A percentile compares a stretch with the other conserved stretches of the same genome.
These are phyloP conservation scores for Protobothrops mucrosquamatus DNA, from an alignment of 2,113 vertebrate genomes.

Conservation along the genomic window DNA sequence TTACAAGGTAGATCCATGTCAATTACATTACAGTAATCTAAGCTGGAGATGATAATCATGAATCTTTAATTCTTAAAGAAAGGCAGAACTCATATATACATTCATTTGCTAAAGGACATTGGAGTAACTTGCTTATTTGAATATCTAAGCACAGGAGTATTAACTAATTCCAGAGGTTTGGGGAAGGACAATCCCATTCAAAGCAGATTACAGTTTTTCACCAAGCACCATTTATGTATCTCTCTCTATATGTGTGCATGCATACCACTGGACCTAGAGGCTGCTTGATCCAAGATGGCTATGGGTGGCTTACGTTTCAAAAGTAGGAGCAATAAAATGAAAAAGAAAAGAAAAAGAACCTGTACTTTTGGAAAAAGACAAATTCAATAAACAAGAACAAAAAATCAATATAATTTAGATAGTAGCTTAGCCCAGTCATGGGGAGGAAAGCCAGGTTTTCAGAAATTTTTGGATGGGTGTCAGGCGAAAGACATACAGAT, in stretches of 20 bases:
- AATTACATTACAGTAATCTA: neutral
- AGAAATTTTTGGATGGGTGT: conserved; percentile 11
- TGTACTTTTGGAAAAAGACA: neutral
- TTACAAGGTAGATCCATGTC: neutral
- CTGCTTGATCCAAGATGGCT: neutral
- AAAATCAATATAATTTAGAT: neutral
- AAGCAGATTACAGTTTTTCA: neutral
- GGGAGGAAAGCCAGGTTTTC: neutral
- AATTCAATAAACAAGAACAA: neutral
- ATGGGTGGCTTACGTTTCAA: neutral
- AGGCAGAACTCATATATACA: neutral
- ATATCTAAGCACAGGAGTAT: neutral
- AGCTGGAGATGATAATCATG: neutral
- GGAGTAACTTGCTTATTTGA: neutral
- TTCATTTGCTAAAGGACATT: neutral
- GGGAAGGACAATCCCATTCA: neutral
- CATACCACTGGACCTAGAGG: neutral
- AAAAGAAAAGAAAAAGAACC: neutral
- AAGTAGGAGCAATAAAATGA: neutral
- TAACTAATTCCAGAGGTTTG: neutral
- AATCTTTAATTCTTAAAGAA: neutral
- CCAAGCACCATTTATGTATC: neutral
- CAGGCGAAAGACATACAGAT: neutral
- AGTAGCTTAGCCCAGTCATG: neutral
- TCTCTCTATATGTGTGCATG: neutral